Conservation (phyloP, 2,888 invertebrate genomes). For the Xiphydria camelus region DNA sequence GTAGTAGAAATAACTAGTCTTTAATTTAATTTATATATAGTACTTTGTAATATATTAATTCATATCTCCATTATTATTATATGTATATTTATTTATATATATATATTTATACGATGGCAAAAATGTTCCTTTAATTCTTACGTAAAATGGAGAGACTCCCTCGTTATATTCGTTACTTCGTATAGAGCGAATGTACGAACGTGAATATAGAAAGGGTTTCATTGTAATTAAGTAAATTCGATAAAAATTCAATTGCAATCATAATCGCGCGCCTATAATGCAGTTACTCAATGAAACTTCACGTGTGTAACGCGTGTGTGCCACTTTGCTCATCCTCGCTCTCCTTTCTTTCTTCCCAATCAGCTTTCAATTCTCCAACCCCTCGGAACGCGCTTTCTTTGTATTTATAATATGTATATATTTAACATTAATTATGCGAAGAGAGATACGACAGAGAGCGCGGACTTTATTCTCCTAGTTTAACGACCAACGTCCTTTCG, state of each 20-base stretch:
- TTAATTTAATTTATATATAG: conserved; percentile 38
- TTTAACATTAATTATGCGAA: conserved; percentile 49
- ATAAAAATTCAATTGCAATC: conserved; percentile 45
- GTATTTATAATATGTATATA: conserved; percentile 34
- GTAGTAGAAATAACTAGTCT: conserved; percentile 56
- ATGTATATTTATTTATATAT: conserved; percentile 37
- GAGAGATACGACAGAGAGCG: conserved; percentile 49
- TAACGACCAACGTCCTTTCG: too few relatives aligned
- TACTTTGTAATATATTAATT: conserved; percentile 48
- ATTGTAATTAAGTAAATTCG: conserved; percentile 54
- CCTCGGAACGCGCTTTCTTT: conserved; percentile 9
- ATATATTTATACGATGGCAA: conserved; percentile 41
- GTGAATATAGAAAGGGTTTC: conserved; percentile 58
- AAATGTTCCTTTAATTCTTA: conserved; percentile 39
- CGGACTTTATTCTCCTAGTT: conserved; percentile 37
- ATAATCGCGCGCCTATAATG: conserved; percentile 26
- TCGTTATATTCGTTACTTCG: conserved; percentile 37
- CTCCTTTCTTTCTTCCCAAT: background rate
- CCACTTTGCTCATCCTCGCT: conserved; percentile 3
- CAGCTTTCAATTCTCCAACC: background rate
- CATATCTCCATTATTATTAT: conserved; percentile 37
- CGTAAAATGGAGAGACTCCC: conserved; percentile 24
- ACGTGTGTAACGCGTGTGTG: conserved; percentile 8
- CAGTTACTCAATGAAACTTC: conserved; percentile 21
- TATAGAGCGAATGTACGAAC: conserved; percentile 55